Evolutionary conservation across 2,113 vertebrate genomes (phyloP), one percentile per base, ranked within the genome.

Genomic region (Mandrillus leucophaeus): DNA sequence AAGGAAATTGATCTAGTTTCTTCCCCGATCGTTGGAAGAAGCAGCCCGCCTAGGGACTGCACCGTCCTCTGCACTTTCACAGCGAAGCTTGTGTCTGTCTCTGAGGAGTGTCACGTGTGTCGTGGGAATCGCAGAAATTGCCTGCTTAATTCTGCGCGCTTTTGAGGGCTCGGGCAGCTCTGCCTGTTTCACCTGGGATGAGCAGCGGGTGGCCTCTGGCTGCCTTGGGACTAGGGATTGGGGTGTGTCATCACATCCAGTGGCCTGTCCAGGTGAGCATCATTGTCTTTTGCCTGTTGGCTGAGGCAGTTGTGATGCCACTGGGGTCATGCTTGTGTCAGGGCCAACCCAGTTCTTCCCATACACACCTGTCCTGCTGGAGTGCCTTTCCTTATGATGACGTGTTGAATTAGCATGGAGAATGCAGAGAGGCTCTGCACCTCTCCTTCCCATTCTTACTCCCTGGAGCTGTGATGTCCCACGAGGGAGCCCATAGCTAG

Each of bases 11-110:
- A 3, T 73, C 68, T 92, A 1, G 38, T 96, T 96, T 78, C 81
- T 50, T 97, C 64, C 48, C 48, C 3, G 73, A 59, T 38, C 55
- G 18, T 85, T 88, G 94, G 20, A 81, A 90, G 83, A 35, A 92
- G n/a, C 38, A 64, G 12, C n/a, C 43, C 20, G 52, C 40, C 27
- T 23, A 17, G 35, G 23, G 10, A 38, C 57, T 22, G 16, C 50
- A 81, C 32, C 17, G n/a, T 57, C 18, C 81, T 81, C 16, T 3
- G 4, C 5, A 14, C 1, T 66, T 52, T 92, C n/a, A 61, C 52
- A 80, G 38, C 18, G 20, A 61, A 64, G 25, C 38, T 38, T 68
- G 40, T 16, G 25, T 30, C 27, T 30, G 7, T 20, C 5, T 4
- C 57, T 0, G 13, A 48, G 35, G 40, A 79, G 38, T 17, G 12